Base-by-base conservation (phyloP, 2,888 invertebrate species). In the Bedellia somnulentella region DNA sequence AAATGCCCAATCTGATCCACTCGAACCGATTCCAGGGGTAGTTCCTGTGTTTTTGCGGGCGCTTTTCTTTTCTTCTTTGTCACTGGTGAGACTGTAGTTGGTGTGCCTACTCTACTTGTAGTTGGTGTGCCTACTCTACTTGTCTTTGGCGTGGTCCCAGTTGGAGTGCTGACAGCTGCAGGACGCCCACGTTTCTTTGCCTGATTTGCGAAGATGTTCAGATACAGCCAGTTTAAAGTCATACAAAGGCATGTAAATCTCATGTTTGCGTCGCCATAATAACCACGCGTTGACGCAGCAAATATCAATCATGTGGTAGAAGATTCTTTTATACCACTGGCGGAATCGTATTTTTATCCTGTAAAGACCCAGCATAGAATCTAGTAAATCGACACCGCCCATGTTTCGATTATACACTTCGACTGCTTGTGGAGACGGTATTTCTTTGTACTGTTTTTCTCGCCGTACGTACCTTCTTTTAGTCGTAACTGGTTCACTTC, bases 241-340 rank as follows among this genome's bases (percentile, higher is more conserved):
- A 5, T 26, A 16, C 10, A 31, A 15, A 4, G 31, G 26, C 11
- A 31, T 25, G 14, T 31, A 31, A 3, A 4, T 26, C 5, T 18
- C 26, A 4, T 25, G 4, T 12, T 27, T 27, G 5, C 31, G 15
- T 14, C 31, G 10, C 25, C 25, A 31, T 12, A 26, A 14, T 6
- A 31, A 18, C 31, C 31, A 31, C 10, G 18, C 9, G 38, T 31
- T 31, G 8, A 31, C 31, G 10, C 11, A 25, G 8, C 12, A 10
- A 11, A 31, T 10, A 12, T 31, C 31, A 13, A 31, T 13, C 21
- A 31, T 18, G 18, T 31, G 31, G 12, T 26, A 31, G 13, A 31
- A 31, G 3, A 31, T 21, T 4, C 31, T 9, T 2, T 21, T 9
- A 15, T 31, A 31, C 25, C 25, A 31, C 18, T 26, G 25, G 17